A percentile compares a stretch with the other conserved stretches of the same genome.
These are phyloP conservation scores for Lasioglossum marginatum DNA, from an alignment of 2,888 invertebrate species.

Conservation along the genomic window DNA sequence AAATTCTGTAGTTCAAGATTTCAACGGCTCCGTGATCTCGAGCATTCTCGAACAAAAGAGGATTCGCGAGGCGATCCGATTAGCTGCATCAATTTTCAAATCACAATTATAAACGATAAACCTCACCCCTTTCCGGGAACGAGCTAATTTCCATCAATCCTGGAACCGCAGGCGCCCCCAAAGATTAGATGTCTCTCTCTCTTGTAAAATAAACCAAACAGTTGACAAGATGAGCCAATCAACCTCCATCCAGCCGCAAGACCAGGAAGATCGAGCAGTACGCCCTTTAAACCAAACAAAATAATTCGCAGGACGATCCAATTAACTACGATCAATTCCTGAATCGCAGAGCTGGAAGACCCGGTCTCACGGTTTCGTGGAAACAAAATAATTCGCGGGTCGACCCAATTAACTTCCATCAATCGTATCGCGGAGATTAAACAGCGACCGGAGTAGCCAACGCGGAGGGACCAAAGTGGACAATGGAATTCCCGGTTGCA, in stretches of 20 bases:
- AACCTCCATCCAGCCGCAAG: background rate
- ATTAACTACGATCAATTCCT: background rate
- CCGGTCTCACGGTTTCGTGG: background rate
- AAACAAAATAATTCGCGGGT: slow-evolving; percentile 4
- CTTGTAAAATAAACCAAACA: slow-evolving; percentile 1
- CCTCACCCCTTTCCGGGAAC: background rate
- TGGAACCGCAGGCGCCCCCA: background rate
- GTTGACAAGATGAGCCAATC: background rate
- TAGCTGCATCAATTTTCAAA: background rate
- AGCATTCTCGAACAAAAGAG: background rate
- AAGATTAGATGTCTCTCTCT: background rate
- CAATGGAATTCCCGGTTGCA: slow-evolving; percentile 1
- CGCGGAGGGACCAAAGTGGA: background rate
- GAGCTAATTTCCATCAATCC: slow-evolving; percentile 7
- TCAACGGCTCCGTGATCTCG: background rate
- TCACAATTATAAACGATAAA: background rate
- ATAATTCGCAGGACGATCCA: slow-evolving; percentile 11
- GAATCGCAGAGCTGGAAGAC: background rate
- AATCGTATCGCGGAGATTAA: background rate
- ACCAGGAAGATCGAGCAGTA: background rate
- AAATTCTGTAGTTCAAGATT: background rate
- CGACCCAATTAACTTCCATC: slow-evolving; percentile 14
- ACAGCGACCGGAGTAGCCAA: background rate
- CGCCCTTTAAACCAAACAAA: slow-evolving; percentile 1
- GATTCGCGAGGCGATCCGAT: background rate